A percentile compares a stretch with the other conserved stretches of the same genome.
Evolutionary conservation across 2,113 vertebrate genomes (phyloP).

Genomic region (Bufo gargarizans): DNA sequence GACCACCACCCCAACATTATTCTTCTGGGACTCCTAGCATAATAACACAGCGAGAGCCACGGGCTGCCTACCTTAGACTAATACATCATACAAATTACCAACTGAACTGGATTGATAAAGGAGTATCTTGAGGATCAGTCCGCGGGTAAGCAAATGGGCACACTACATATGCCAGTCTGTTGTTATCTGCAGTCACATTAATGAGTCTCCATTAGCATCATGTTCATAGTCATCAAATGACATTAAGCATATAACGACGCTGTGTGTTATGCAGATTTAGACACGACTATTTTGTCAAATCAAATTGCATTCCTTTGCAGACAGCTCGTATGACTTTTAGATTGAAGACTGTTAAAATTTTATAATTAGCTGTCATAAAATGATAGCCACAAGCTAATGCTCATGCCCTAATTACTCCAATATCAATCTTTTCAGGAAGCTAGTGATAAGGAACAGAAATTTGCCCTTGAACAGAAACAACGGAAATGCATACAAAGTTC

Average conservation of each 20-base stretch:
- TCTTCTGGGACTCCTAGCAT: neutral
- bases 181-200: constrained; percentile 25
- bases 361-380: constrained; percentile 61
- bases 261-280: constrained; percentile 21
- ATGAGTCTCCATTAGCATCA: constrained; percentile 15
- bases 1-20: neutral
- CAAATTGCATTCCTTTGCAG: constrained; percentile 50
- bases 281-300: constrained; percentile 49
- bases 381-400: constrained; percentile 19
- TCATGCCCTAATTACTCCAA: constrained; percentile 42
- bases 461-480: constrained; percentile 23
- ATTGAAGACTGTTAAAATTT: constrained; percentile 37
- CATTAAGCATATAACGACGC: constrained; percentile 21
- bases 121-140: constrained; percentile 18
- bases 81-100: neutral
- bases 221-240: constrained; percentile 14
- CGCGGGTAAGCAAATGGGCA: neutral
- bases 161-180: neutral
- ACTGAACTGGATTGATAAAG: constrained; percentile 32
- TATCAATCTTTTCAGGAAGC: constrained; percentile 30
- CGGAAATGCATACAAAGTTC: constrained; percentile 2
- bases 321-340: constrained; percentile 57
- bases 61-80: neutral
- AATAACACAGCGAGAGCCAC: neutral
- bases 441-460: constrained; percentile 11